Conservation (phyloP, 2,797 vertebrate genomes). For the Hyperoplus immaculatus region DNA sequence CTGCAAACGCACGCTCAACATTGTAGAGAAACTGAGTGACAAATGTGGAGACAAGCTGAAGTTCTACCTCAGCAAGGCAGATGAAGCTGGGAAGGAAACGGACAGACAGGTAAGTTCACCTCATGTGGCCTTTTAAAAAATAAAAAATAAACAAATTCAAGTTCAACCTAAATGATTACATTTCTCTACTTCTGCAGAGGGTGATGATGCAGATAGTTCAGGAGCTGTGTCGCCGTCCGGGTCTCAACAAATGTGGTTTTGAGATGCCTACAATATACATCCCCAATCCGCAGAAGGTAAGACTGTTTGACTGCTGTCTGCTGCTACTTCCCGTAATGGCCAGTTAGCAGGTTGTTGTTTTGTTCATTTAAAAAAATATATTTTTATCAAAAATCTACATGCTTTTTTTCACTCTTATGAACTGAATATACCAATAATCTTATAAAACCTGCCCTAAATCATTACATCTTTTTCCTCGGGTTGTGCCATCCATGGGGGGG, state of each 20-base stretch:
- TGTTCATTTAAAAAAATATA: not conserved
- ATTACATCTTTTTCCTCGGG: too few relatives aligned
- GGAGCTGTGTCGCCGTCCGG: constrained; percentile 88
- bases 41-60: constrained; percentile 84
- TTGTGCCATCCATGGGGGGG: not conserved
- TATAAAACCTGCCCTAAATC: too few relatives aligned
- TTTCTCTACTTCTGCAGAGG: constrained; percentile 71
- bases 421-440: not conserved
- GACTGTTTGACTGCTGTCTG: not conserved
- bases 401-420: not conserved
- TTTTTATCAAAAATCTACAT: not conserved
- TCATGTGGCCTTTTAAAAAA: not conserved
- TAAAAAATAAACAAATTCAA: not conserved
- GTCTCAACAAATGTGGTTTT: constrained; percentile 90
- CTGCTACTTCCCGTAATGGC: not conserved
- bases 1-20: constrained; percentile 89
- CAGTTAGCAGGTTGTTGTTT: constrained; percentile 5
- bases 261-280: constrained; percentile 91
- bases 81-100: constrained; percentile 85
- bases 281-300: constrained; percentile 88
- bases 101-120: constrained; percentile 83
- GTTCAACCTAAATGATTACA: not conserved
- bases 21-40: constrained; percentile 87
- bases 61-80: constrained; percentile 89
- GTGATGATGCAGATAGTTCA: constrained; percentile 92